These are phyloP conservation scores for Sebastes hubbsi DNA, from an alignment of 2,797 vertebrate genomes.

Conservation along the genomic window DNA sequence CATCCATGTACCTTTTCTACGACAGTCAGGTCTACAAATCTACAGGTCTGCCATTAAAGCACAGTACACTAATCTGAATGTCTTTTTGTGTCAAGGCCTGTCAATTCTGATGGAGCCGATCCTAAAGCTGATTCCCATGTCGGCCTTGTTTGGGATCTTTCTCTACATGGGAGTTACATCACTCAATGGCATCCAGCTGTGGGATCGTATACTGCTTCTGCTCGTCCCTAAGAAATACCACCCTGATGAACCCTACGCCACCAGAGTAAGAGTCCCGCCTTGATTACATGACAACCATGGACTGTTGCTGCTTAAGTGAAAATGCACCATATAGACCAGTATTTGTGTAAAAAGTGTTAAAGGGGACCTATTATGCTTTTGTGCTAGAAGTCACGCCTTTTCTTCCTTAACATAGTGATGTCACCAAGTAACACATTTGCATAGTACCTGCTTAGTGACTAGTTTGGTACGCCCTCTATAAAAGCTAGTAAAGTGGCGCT, in stretches of 20 bases:
- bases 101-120: conserved; percentile 96
- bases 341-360: not conserved
- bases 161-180: conserved; percentile 98
- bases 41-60: not conserved
- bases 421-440: too few species aligned
- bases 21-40: not conserved
- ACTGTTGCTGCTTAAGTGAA: not conserved
- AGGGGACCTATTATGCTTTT: too few species aligned
- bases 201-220: conserved; percentile 91
- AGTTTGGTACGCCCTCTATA: too few species aligned
- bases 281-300: not conserved
- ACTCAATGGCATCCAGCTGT: conserved; percentile 95
- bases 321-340: not conserved
- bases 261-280: conserved; percentile 78
- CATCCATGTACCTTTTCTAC: not conserved
- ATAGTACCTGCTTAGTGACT: too few species aligned
- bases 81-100: conserved; percentile 81
- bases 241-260: conserved; percentile 87
- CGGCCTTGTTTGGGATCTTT: conserved; percentile 96
- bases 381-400: too few species aligned
- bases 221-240: conserved; percentile 94
- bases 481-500: too few species aligned
- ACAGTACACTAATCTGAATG: not conserved
- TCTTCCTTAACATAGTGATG: too few species aligned
- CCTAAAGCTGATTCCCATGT: conserved; percentile 90